phyloP scores from a whole-genome alignment of 1,140 invertebrate species.

The Amphibalanus amphitrite region DNA sequence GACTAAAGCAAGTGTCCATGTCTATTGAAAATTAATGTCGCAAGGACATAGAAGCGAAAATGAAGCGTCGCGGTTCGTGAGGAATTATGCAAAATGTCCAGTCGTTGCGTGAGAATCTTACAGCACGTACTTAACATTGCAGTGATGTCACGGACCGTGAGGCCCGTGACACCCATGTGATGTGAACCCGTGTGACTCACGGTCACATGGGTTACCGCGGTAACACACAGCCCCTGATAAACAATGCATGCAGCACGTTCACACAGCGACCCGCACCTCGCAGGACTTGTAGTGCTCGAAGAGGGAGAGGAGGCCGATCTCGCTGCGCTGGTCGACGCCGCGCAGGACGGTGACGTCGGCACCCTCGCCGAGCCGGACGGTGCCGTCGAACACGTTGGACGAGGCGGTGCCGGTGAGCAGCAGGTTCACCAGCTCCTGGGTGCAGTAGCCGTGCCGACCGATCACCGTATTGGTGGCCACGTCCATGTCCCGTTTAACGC shows the following conservation, averaged over 20 bases:
- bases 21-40: too few relatives aligned
- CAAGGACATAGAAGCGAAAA: too few relatives aligned
- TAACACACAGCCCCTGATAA: constrained; percentile 8
- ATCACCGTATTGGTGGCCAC: constrained; percentile 29
- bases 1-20: too few relatives aligned
- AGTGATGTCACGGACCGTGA: too few relatives aligned
- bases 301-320: constrained; percentile 36
- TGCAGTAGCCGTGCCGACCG: constrained; percentile 36
- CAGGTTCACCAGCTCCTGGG: constrained; percentile 38
- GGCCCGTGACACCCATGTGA: too few relatives aligned
- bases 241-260: background rate
- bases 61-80: too few relatives aligned
- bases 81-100: too few relatives aligned
- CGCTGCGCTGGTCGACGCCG: constrained; percentile 28
- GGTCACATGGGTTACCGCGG: constrained; percentile 6
- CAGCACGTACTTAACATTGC: too few relatives aligned
- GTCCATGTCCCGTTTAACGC: constrained; percentile 35
- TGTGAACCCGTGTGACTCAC: too few relatives aligned
- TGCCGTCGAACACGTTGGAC: constrained; percentile 38
- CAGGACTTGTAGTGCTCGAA: constrained; percentile 39
- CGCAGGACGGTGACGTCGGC: constrained; percentile 21
- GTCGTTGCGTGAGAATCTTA: too few relatives aligned
- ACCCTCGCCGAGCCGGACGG: constrained; percentile 26
- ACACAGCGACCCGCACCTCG: constrained; percentile 24
- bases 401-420: constrained; percentile 32